Evolutionary conservation across 2,888 invertebrate genomes (phyloP).

Genomic region (Scaptomyza polygonia): DNA sequence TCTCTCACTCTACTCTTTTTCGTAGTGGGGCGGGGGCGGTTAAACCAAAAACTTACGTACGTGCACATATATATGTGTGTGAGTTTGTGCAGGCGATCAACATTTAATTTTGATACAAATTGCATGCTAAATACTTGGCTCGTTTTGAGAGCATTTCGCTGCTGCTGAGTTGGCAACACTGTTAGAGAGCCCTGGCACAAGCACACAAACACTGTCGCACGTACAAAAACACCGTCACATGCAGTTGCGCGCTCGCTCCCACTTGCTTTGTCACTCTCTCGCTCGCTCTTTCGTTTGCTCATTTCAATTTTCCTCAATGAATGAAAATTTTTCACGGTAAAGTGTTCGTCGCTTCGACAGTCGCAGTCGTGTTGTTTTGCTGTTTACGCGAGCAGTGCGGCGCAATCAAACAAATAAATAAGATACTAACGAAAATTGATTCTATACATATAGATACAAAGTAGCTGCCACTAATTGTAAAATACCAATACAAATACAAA

Average conservation of each 20-base stretch:
- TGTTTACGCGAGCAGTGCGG: conserved; percentile 58
- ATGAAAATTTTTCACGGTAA: conserved; percentile 79
- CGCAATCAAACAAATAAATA: conserved; percentile 43
- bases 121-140: conserved; percentile 46
- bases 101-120: conserved; percentile 51
- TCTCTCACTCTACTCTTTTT: conserved; percentile 12
- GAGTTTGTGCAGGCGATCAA: conserved; percentile 28
- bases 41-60: conserved; percentile 6
- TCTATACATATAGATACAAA: conserved; percentile 4
- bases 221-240: conserved; percentile 26
- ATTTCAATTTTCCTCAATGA: conserved; percentile 80
- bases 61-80: neutral
- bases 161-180: conserved; percentile 72
- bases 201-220: conserved; percentile 22
- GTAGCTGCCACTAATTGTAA: conserved; percentile 1
- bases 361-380: conserved; percentile 55
- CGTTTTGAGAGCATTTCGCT: conserved; percentile 40
- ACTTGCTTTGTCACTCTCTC: conserved; percentile 22
- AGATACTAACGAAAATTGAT: conserved; percentile 6
- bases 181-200: conserved; percentile 22
- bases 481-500: conserved; percentile 12
- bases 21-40: conserved; percentile 5
- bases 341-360: conserved; percentile 48
- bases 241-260: conserved; percentile 28
- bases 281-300: conserved; percentile 50